Percentiles rank a stretch among this genome's conserved stretches.
These are phyloP conservation scores for Geococcyx californianus DNA, from an alignment of 2,113 vertebrate species.

Conservation along the genomic window DNA sequence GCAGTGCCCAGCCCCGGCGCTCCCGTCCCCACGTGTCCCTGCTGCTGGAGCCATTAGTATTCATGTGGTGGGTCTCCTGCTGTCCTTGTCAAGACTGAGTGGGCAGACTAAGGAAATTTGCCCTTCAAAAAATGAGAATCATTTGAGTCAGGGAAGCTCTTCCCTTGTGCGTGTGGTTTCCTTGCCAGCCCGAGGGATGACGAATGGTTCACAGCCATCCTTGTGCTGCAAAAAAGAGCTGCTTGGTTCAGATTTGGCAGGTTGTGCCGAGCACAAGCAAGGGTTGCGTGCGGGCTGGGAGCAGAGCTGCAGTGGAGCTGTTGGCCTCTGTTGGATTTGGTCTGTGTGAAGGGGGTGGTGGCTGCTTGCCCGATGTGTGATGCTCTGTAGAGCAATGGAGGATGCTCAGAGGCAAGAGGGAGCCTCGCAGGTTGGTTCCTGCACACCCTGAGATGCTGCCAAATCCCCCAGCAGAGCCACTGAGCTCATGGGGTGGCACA, in stretches of 20 bases:
- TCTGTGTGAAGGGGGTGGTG: not conserved
- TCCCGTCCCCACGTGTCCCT: not conserved
- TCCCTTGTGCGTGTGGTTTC: constrained; percentile 17
- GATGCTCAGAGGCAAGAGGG: not conserved
- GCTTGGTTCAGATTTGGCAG: not conserved
- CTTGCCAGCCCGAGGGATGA: constrained; percentile 51
- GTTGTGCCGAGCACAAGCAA: not conserved
- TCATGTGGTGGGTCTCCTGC: constrained; percentile 16
- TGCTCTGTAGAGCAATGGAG: not conserved
- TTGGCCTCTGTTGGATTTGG: not conserved
- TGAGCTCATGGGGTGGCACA: not conserved
- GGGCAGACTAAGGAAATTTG: constrained; percentile 56
- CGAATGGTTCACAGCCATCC: constrained; percentile 8
- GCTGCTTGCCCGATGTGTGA: too few species aligned
- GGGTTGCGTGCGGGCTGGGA: not conserved
- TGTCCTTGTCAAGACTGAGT: constrained; percentile 72
- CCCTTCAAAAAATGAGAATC: constrained; percentile 70
- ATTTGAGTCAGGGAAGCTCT: constrained; percentile 59
- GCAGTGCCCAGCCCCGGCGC: not conserved
- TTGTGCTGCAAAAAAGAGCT: not conserved
- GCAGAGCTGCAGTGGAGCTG: fast-evolving
- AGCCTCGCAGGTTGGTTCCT: not conserved
- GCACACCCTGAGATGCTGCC: not conserved
- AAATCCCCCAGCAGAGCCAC: not conserved
- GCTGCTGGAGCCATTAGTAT: constrained; percentile 14